Evolutionary conservation across 2,888 invertebrate genomes (phyloP).

Genomic region (Agrotis exclamationis): DNA sequence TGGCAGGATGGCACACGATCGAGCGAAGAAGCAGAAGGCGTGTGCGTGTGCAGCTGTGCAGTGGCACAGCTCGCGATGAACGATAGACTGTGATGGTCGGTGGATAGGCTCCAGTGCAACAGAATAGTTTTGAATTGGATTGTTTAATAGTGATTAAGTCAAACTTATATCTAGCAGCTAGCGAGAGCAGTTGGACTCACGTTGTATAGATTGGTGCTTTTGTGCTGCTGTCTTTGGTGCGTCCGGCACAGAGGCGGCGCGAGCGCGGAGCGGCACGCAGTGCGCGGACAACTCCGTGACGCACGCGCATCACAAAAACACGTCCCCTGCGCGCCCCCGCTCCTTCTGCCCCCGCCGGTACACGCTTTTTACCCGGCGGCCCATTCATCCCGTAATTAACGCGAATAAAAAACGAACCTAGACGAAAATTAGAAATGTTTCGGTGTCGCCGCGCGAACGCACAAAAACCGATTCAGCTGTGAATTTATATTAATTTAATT

Average conservation of each 20-base stretch:
- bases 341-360: conserved; percentile 58
- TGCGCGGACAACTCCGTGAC: conserved; percentile 73
- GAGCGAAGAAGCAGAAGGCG: conserved; percentile 34
- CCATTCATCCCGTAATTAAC: conserved; percentile 89
- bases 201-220: conserved; percentile 35
- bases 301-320: conserved; percentile 82
- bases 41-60: too few species aligned
- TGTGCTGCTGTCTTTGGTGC: conserved; percentile 27
- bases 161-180: background rate
- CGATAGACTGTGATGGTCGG: too few species aligned
- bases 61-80: background rate
- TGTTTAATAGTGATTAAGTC: background rate
- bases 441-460: conserved; percentile 78
- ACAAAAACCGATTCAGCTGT: conserved; percentile 79
- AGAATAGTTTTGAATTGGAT: background rate
- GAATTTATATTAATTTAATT: conserved; percentile 87
- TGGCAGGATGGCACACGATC: conserved; percentile 2
- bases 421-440: conserved; percentile 88
- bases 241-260: conserved; percentile 3
- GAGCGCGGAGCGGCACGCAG: conserved; percentile 38
- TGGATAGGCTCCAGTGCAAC: background rate
- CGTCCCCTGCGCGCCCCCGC: conserved; percentile 34
- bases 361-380: conserved; percentile 69
- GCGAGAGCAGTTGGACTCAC: background rate
- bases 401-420: conserved; percentile 84